Conservation (phyloP, 1,140 invertebrate genomes). For the Stratiolaelaps scimitus region DNA sequence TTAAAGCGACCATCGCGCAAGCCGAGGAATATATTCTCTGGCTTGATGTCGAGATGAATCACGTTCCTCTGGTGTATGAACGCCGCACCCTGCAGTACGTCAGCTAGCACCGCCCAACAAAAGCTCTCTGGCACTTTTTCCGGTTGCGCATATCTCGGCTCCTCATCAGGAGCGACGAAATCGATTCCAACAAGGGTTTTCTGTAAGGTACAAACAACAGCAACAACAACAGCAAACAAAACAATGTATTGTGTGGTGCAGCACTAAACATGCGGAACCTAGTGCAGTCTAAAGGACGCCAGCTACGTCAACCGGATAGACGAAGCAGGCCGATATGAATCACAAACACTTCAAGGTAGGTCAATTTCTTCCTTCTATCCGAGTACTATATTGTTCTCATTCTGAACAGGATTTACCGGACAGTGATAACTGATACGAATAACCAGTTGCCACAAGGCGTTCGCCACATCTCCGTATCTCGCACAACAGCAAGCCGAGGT, state of each 20-base stretch:
- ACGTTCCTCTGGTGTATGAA: not conserved
- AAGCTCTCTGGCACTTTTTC: not conserved
- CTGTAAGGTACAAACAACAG: not conserved
- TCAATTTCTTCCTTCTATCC: not conserved
- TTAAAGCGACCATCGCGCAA: constrained; percentile 12
- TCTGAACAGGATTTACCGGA: too few relatives aligned
- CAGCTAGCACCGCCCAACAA: constrained; percentile 10
- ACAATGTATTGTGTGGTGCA: too few relatives aligned
- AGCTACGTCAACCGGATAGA: not conserved
- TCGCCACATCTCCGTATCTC: too few relatives aligned
- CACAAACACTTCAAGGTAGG: not conserved
- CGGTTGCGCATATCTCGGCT: not conserved
- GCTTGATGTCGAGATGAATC: constrained; percentile 13
- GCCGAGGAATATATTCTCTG: constrained; percentile 13
- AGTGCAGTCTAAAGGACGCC: too few relatives aligned
- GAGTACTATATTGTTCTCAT: too few relatives aligned
- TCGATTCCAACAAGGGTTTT: not conserved
- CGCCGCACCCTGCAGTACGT: not conserved
- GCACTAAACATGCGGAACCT: too few relatives aligned
- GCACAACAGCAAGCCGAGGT: too few relatives aligned
- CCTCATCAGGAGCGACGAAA: not conserved
- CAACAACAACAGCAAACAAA: too few relatives aligned
- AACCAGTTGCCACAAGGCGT: too few relatives aligned
- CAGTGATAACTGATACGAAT: too few relatives aligned
- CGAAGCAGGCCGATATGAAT: not conserved